These are phyloP conservation scores for Papilio gigon DNA, from an alignment of 2,888 invertebrate genomes.

Conservation along the genomic window DNA sequence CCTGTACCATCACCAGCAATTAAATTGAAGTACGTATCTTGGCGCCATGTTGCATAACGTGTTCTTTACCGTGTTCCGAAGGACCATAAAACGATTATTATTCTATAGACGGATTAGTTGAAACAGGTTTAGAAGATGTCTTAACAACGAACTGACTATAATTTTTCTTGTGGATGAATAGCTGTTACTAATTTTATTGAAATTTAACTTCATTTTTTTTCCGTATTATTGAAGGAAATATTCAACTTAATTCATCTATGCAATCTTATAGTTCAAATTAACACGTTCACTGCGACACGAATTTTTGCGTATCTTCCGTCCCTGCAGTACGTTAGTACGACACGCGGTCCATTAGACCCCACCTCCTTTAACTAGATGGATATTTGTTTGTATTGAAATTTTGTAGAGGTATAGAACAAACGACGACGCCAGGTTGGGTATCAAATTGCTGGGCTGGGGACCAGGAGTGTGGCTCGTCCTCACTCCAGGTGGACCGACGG, in stretches of 20 bases:
- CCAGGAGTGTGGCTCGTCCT: too few relatives aligned
- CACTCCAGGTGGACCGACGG: too few relatives aligned
- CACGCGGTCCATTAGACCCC: too few relatives aligned
- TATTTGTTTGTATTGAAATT: too few relatives aligned
- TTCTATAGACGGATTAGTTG: conserved; percentile 23
- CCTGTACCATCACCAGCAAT: conserved; percentile 50
- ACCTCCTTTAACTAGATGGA: too few relatives aligned
- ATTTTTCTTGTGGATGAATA: conserved; percentile 17
- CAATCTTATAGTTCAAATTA: background rate
- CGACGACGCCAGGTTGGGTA: too few relatives aligned
- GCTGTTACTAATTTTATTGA: conserved; percentile 28
- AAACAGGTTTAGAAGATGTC: conserved; percentile 26
- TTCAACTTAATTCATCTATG: background rate
- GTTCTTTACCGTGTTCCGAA: conserved; percentile 11
- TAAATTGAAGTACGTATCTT: conserved; percentile 60
- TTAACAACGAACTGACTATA: conserved; percentile 13
- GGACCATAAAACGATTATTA: conserved; percentile 33
- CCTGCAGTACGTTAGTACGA: too few relatives aligned
- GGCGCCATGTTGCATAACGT: conserved; percentile 58
- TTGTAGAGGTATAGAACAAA: too few relatives aligned
- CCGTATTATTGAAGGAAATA: background rate
- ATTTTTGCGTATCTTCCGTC: too few relatives aligned
- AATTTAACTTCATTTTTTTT: background rate
- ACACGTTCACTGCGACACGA: too few relatives aligned
- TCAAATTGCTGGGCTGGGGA: too few relatives aligned